Percentiles rank a stretch among this genome's conserved stretches.
phyloP scores from a whole-genome alignment of 1,140 invertebrate species.

The Rhizoglyphus robini region DNA sequence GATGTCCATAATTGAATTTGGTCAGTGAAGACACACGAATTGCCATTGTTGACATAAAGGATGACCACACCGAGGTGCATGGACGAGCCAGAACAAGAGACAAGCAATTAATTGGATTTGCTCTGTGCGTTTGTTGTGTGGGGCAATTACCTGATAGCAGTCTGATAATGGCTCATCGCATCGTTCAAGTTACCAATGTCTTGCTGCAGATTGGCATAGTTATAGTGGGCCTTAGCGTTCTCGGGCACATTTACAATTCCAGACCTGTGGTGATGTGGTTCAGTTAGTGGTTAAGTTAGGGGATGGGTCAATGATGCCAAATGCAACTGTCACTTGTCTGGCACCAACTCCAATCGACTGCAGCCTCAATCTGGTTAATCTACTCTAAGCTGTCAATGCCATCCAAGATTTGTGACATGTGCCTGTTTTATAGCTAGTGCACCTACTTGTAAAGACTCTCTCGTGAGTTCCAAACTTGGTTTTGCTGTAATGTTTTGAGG shows the following conservation, averaged over 20 bases:
- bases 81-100: not conserved
- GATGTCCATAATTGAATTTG: not conserved
- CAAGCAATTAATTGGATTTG: too few species aligned
- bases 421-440: not conserved
- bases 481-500: constrained; percentile 51
- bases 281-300: too few species aligned
- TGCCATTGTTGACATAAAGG: not conserved
- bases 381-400: not conserved
- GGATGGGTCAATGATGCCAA: too few species aligned
- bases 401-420: not conserved
- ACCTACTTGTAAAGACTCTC: constrained; percentile 43
- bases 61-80: not conserved
- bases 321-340: too few species aligned
- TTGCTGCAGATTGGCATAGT: constrained; percentile 70
- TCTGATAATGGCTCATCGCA: constrained; percentile 61
- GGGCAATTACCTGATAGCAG: constrained; percentile 49
- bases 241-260: constrained; percentile 60
- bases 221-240: constrained; percentile 83
- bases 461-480: constrained; percentile 60
- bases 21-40: not conserved
- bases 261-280: constrained; percentile 43
- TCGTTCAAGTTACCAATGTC: constrained; percentile 50
- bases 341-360: too few species aligned
- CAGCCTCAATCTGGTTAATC: too few species aligned
- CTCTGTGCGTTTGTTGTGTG: not conserved